Evolutionary conservation across 2,888 invertebrate species (phyloP), one percentile per base, ranked within the genome.

Genomic region (Cerastis rubricosa): DNA sequence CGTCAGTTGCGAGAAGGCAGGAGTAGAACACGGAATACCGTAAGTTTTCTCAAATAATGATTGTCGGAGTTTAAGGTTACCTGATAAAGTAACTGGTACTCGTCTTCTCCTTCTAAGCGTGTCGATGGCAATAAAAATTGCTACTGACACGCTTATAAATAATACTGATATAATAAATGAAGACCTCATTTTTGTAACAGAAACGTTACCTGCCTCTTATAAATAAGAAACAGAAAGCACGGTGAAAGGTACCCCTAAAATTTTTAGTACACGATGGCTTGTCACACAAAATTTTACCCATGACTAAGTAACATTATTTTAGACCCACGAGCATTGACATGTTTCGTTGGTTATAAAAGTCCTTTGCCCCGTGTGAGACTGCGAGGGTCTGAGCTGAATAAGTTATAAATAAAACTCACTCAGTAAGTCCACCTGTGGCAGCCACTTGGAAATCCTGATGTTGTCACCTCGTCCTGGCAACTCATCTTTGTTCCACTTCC

Each of bases 391-490:
- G 6, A 65, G 11, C 17, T 66, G 4, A 64, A 40, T 9, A 22
- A 65, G 40, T 19, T 12, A 19, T 45, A 2, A 67, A n/a, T 7
- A 43, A 11, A 7, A 64, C 77, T 79, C 19, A 77, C 77, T 71
- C 14, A 79, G 80, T 45, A 96, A 83, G 84, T 96, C 95, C 17
- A 93, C 90, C 78, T 96, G 96, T 0, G 96, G 95, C 14, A 78
- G 43, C 78, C 80, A 78, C 49, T 78, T 80, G 0, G 80, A 73
- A 25, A 73, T 80, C 25, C 25, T 80, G 17, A 78, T 78, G 54
- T 78, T 78, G 0, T 80, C 80, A 51, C 73, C 57, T 43, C 25
- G 94, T 85, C 95, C 90, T 0, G 89, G 89, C 71, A 95, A 80
- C 9, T 85, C 86, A 35, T 95, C 94, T 45, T 63, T 63, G 35